A percentile compares a stretch with the other conserved stretches of the same genome.
Evolutionary conservation across 2,113 vertebrate species (phyloP).

Genomic region (Bos taurus): ARS-UCD2.0 NC_037357.1:61298001-61298500

Average conservation of each 20-base stretch:
- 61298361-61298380: background rate
- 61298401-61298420: background rate
- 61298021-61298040: slow-evolving; percentile 68
- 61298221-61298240: background rate
- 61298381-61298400: background rate
- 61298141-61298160: slow-evolving; percentile 11
- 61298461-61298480: background rate
- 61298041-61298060: slow-evolving; percentile 69
- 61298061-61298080: slow-evolving; percentile 66
- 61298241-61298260: background rate
- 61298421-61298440: background rate
- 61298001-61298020: slow-evolving; percentile 70
- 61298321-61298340: background rate
- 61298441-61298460: background rate
- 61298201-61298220: background rate
- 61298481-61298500: background rate
- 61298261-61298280: background rate
- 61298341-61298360: background rate
- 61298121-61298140: background rate
- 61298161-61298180: slow-evolving; percentile 28
- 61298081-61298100: slow-evolving; percentile 58
- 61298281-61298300: background rate
- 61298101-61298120: slow-evolving; percentile 47
- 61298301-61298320: background rate
- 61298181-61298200: slow-evolving; percentile 14